Percentiles rank a stretch among this genome's conserved stretches.
phyloP scores from a whole-genome alignment of 2,113 vertebrate genomes.

The Cyphomyrus discorhynchus region DNA sequence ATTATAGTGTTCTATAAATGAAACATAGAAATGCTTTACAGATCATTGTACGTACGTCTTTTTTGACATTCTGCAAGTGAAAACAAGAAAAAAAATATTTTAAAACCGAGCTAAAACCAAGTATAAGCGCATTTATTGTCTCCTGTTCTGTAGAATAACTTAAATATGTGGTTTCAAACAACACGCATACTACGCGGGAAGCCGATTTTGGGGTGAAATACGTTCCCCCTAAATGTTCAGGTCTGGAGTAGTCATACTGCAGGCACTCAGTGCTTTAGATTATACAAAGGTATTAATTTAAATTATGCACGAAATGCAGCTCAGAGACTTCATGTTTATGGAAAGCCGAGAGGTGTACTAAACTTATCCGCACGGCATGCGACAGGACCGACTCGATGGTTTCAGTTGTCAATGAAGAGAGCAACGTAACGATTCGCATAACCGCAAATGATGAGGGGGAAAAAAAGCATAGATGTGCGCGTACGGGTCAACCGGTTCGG shows the following conservation, averaged over 20 bases:
- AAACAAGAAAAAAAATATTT: neutral
- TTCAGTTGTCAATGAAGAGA: neutral
- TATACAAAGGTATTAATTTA: neutral
- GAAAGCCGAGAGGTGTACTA: neutral
- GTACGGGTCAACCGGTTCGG: neutral
- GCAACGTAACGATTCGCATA: neutral
- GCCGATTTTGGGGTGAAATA: neutral
- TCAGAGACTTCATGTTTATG: neutral
- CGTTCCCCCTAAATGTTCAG: neutral
- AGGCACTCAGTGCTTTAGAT: neutral
- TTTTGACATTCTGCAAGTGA: neutral
- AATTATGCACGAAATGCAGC: neutral
- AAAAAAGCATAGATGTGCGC: neutral
- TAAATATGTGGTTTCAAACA: neutral
- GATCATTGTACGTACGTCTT: neutral
- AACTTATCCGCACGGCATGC: neutral
- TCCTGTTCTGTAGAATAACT: neutral
- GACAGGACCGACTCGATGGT: neutral
- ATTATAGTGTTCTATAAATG: conserved; percentile 1
- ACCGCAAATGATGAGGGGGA: neutral
- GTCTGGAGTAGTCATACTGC: neutral
- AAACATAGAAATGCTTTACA: neutral
- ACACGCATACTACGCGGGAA: neutral
- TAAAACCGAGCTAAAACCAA: neutral
- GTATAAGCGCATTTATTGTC: neutral